Evolutionary conservation across 1,140 invertebrate species (phyloP).

Genomic region (Wasmannia auropunctata): DNA sequence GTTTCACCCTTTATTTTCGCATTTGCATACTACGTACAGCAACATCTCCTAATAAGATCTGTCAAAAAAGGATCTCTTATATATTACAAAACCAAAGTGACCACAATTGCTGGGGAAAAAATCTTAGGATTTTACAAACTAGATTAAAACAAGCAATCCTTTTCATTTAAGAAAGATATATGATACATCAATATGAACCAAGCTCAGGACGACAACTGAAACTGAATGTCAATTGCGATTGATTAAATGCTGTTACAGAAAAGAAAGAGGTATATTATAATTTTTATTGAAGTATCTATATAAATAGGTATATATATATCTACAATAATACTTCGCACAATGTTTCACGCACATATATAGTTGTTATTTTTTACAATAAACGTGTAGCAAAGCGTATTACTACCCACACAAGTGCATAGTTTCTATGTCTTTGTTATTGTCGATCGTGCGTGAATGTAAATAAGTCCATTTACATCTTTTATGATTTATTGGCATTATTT

Average conservation of each 20-base stretch:
- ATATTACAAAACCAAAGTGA: neutral
- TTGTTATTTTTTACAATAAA: conserved; percentile 22
- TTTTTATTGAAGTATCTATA: conserved; percentile 57
- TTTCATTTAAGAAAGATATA: neutral
- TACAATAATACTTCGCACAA: conserved; percentile 29
- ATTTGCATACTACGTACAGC: neutral
- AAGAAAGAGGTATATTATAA: conserved; percentile 1
- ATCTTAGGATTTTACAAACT: neutral
- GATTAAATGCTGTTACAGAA: neutral
- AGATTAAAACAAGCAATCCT: neutral
- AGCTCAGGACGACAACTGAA: neutral
- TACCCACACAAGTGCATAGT: conserved; percentile 24
- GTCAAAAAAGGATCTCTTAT: neutral
- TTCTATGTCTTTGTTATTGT: conserved; percentile 42
- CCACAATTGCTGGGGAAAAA: neutral
- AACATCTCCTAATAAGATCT: neutral
- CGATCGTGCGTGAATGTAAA: conserved; percentile 31
- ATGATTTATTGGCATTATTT: neutral
- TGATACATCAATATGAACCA: neutral
- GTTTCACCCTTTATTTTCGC: neutral
- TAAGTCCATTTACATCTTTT: neutral
- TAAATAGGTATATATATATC: conserved; percentile 54
- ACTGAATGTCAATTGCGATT: neutral
- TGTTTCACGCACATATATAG: neutral
- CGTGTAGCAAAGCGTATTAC: conserved; percentile 15